These are phyloP conservation scores for Poeciliopsis infans DNA, from an alignment of 2,797 vertebrate species.

Conservation along the genomic window DNA sequence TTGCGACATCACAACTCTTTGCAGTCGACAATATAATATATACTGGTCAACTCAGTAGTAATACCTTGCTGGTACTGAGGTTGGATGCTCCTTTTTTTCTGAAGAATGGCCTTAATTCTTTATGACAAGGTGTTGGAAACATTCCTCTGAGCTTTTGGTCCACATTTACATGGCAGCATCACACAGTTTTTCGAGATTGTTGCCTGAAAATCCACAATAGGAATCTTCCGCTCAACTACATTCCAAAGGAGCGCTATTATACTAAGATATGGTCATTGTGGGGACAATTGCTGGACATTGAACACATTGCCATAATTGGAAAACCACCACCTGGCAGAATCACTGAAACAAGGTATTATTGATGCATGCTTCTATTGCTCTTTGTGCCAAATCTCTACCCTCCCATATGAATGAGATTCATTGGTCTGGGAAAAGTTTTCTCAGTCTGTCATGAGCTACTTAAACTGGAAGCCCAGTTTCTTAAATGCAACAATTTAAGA, in stretches of 20 bases:
- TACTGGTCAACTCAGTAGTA: neutral
- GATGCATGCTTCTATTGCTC: neutral
- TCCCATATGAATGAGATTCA: neutral
- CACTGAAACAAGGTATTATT: neutral
- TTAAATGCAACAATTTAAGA: neutral
- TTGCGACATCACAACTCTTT: neutral
- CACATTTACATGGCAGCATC: neutral
- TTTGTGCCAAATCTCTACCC: neutral
- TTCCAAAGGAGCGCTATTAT: neutral
- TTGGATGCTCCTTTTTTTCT: neutral
- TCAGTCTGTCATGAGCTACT: neutral
- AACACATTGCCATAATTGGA: neutral
- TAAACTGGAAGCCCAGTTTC: neutral
- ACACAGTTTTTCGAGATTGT: neutral
- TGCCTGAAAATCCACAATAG: neutral
- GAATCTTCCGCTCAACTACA: neutral
- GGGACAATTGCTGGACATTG: neutral
- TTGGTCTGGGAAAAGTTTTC: neutral
- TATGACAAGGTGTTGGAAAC: neutral
- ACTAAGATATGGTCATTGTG: neutral
- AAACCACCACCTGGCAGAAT: neutral
- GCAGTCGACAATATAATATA: neutral
- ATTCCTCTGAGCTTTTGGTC: neutral
- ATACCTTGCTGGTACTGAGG: neutral
- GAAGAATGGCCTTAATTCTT: neutral